phyloP scores from a whole-genome alignment of 2,888 invertebrate species.

The Allophyes oxyacanthae region DNA sequence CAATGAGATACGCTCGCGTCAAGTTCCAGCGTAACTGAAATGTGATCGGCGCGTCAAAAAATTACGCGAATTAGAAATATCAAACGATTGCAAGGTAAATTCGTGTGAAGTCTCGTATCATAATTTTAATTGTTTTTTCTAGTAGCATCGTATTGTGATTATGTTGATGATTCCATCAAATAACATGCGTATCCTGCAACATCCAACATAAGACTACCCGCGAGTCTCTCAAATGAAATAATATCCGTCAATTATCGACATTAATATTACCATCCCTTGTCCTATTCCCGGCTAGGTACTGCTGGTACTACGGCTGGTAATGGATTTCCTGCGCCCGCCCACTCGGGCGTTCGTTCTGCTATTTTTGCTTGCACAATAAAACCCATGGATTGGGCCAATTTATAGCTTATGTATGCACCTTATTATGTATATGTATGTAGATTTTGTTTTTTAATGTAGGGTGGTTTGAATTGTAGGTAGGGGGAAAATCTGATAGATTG shows the following conservation, averaged over 20 bases:
- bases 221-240: too few relatives aligned
- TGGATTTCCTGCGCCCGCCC: slow-evolving; percentile 76
- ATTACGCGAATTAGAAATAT: too few relatives aligned
- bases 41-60: too few relatives aligned
- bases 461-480: background rate
- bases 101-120: too few relatives aligned
- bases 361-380: slow-evolving; percentile 69
- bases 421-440: slow-evolving; percentile 24
- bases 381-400: slow-evolving; percentile 63
- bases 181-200: too few relatives aligned
- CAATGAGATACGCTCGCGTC: too few relatives aligned
- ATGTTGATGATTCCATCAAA: too few relatives aligned
- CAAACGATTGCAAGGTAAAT: too few relatives aligned
- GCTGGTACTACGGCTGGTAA: slow-evolving; percentile 64
- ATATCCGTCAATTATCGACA: slow-evolving; percentile 55
- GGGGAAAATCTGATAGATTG: slow-evolving; percentile 1
- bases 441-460: slow-evolving; percentile 18
- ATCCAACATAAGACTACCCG: too few relatives aligned
- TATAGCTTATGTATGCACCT: slow-evolving; percentile 53
- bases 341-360: slow-evolving; percentile 65
- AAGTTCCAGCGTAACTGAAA: too few relatives aligned
- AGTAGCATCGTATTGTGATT: too few relatives aligned
- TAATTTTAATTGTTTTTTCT: too few relatives aligned
- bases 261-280: slow-evolving; percentile 22
- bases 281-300: slow-evolving; percentile 30